Evolutionary conservation across 2,113 vertebrate species (phyloP).

Genomic region (Chloropsis cyanopogon): DNA sequence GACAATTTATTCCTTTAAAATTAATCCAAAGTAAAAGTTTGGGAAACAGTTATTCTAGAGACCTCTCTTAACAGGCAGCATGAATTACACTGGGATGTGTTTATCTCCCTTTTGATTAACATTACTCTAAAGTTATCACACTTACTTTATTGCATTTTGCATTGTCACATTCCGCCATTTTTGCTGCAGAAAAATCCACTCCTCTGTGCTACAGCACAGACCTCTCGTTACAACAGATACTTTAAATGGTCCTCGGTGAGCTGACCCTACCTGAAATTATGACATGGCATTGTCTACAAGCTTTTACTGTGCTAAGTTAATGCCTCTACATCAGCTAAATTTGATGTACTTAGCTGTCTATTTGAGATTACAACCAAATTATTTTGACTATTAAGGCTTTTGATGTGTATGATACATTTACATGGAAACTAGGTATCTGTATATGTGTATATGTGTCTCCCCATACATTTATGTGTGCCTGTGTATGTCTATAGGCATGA

Average conservation of each 20-base stretch:
- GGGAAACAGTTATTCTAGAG: neutral
- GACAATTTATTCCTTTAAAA: neutral
- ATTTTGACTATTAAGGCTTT: neutral
- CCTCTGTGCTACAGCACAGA: neutral
- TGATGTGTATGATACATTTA: neutral
- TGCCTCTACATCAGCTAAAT: neutral
- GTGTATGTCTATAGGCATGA: neutral
- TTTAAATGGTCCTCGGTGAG: neutral
- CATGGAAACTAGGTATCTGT: neutral
- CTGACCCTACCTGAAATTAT: neutral
- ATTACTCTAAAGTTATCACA: neutral
- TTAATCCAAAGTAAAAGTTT: neutral
- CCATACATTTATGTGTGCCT: neutral
- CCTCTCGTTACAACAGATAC: rapidly evolving
- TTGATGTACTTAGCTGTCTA: neutral
- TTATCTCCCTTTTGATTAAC: neutral
- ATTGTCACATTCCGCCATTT: neutral
- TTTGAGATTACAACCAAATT: neutral
- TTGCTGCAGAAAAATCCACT: neutral
- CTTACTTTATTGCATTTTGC: neutral
- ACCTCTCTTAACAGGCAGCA: neutral
- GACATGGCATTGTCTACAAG: neutral
- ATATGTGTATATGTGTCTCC: neutral
- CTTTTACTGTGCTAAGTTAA: neutral
- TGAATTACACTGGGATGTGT: neutral